phyloP scores from a whole-genome alignment of 1,140 invertebrate species.

The Lineus longissimus region DNA sequence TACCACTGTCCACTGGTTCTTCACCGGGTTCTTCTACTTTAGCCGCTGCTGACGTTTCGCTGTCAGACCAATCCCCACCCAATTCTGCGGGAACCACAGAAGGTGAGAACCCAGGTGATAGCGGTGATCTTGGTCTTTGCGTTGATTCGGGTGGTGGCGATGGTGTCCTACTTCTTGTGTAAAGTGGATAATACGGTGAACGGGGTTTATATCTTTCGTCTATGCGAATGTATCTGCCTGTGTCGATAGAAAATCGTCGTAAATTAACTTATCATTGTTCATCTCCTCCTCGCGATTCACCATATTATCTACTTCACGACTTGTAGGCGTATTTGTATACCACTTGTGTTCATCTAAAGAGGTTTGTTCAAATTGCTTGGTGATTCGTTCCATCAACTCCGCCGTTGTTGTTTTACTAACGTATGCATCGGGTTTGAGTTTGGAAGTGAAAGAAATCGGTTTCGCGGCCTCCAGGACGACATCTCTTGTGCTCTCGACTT shows the following conservation, averaged over 20 bases:
- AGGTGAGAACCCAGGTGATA: too few species aligned
- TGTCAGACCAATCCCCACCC: too few species aligned
- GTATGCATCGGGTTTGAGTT: neutral
- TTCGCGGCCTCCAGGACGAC: neutral
- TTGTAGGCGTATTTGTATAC: neutral
- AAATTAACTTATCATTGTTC: neutral
- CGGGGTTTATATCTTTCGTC: neutral
- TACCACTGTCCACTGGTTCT: neutral
- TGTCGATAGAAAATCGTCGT: slow-evolving; percentile 3
- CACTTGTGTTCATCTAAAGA: neutral
- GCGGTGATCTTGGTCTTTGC: too few species aligned
- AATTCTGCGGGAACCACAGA: too few species aligned
- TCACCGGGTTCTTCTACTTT: neutral
- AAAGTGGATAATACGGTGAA: neutral
- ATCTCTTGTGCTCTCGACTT: neutral
- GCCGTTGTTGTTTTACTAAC: neutral
- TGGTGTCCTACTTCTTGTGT: neutral
- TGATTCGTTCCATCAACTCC: neutral
- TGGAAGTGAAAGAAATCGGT: neutral
- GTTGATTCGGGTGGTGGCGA: too few species aligned
- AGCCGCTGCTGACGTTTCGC: neutral
- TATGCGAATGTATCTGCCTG: neutral
- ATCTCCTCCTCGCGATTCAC: slow-evolving; percentile 1
- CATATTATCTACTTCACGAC: slow-evolving; percentile 1
- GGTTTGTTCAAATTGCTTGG: slow-evolving; percentile 7